Evolutionary conservation across 2,888 invertebrate species (phyloP).

Genomic region (Drosophila cognata): DNA sequence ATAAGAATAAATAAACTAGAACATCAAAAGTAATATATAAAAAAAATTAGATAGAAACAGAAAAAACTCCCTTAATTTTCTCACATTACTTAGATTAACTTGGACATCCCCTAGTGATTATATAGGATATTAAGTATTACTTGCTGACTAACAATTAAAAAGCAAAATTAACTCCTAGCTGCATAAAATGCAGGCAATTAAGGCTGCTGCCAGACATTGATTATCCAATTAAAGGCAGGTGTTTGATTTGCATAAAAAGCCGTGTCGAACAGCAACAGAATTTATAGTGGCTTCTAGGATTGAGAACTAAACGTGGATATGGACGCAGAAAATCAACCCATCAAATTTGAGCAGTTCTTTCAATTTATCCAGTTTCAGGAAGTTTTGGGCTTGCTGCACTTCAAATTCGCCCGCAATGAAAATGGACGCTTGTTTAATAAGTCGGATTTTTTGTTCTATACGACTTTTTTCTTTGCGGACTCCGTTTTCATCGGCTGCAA

Average conservation of each 20-base stretch:
- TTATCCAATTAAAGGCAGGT: conserved; percentile 27
- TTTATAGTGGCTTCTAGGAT: neutral
- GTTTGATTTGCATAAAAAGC: conserved; percentile 27
- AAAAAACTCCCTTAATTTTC: neutral
- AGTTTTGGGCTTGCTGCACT: conserved; percentile 20
- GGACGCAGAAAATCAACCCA: conserved; percentile 11
- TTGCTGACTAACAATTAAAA: conserved; percentile 30
- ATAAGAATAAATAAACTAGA: neutral
- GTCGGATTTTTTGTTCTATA: conserved; percentile 18
- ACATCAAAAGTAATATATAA: neutral
- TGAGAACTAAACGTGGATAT: neutral
- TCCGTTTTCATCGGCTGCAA: conserved; percentile 25
- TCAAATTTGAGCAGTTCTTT: conserved; percentile 55
- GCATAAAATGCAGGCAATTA: conserved; percentile 29
- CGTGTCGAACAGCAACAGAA: too few species aligned
- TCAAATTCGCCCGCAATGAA: conserved; percentile 40
- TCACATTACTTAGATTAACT: neutral
- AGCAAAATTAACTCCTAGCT: conserved; percentile 21
- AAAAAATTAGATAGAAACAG: neutral
- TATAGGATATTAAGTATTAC: neutral
- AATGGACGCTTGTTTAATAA: conserved; percentile 35
- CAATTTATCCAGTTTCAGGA: conserved; percentile 27
- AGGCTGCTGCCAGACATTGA: conserved; percentile 1
- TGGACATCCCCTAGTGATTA: neutral
- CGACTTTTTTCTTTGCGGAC: neutral